Percentiles rank a stretch among this genome's conserved stretches.
Conservation (phyloP, 2,113 vertebrate species). For the Platanista minor region DNA sequence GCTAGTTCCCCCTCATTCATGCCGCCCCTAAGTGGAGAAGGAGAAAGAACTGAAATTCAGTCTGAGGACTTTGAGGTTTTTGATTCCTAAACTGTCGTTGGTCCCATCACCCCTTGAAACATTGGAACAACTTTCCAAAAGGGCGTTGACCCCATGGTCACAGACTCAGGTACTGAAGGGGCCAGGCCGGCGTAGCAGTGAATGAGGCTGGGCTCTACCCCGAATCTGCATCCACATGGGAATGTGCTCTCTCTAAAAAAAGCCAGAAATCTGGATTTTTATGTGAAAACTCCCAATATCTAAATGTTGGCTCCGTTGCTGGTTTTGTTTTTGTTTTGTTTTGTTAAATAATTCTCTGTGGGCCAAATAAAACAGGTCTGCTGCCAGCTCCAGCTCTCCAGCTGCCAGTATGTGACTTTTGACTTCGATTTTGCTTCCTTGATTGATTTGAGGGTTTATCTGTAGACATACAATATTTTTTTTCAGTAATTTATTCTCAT, state of each 20-base stretch:
- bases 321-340: neutral
- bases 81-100: neutral
- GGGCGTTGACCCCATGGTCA: neutral
- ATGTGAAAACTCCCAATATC: neutral
- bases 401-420: neutral
- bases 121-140: neutral
- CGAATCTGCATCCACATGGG: neutral
- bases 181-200: rapidly evolving
- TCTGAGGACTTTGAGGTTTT: neutral
- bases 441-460: neutral
- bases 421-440: neutral
- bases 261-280: neutral
- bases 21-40: neutral
- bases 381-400: neutral
- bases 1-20: neutral
- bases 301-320: neutral
- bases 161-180: neutral
- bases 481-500: neutral
- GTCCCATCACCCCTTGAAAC: neutral
- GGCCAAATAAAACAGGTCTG: neutral
- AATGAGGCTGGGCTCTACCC: neutral
- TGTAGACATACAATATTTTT: neutral
- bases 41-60: neutral
- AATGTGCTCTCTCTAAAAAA: neutral
- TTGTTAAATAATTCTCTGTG: neutral